These are phyloP conservation scores for Drosophila novamexicana DNA, from an alignment of 1,140 invertebrate genomes.

Conservation along the genomic window DNA sequence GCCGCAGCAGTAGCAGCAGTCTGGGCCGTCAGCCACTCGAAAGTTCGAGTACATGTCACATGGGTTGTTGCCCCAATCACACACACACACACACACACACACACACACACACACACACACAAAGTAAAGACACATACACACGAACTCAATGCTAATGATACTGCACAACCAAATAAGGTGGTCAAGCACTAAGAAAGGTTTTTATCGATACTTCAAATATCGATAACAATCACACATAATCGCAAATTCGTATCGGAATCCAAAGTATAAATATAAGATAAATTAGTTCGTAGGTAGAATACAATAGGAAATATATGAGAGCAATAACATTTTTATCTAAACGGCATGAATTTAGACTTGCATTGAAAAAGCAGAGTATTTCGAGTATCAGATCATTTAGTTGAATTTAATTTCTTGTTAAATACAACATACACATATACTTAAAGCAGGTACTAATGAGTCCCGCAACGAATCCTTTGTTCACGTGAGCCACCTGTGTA, in stretches of 20 bases:
- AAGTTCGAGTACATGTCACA: constrained; percentile 76
- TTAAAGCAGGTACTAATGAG: too few relatives aligned
- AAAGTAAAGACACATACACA: not conserved
- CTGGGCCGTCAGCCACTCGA: constrained; percentile 61
- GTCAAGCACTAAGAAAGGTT: not conserved
- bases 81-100: constrained; percentile 5
- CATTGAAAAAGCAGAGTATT: too few relatives aligned
- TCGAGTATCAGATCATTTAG: too few relatives aligned
- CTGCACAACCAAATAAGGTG: constrained; percentile 16
- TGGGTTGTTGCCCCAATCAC: constrained; percentile 68
- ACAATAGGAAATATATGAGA: too few relatives aligned
- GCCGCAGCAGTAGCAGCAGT: constrained; percentile 15
- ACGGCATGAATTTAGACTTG: too few relatives aligned
- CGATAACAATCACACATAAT: not conserved
- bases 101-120: not conserved
- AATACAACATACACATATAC: too few relatives aligned
- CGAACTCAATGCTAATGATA: constrained; percentile 16
- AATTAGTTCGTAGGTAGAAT: too few relatives aligned
- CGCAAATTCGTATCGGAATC: too few relatives aligned
- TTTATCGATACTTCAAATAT: not conserved
- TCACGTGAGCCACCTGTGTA: constrained; percentile 5
- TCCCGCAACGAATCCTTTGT: too few relatives aligned
- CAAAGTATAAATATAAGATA: too few relatives aligned
- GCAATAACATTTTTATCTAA: too few relatives aligned
- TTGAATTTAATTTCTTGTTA: too few relatives aligned